Conservation (phyloP, 2,113 vertebrate genomes). For the Helogale parvula region DNA sequence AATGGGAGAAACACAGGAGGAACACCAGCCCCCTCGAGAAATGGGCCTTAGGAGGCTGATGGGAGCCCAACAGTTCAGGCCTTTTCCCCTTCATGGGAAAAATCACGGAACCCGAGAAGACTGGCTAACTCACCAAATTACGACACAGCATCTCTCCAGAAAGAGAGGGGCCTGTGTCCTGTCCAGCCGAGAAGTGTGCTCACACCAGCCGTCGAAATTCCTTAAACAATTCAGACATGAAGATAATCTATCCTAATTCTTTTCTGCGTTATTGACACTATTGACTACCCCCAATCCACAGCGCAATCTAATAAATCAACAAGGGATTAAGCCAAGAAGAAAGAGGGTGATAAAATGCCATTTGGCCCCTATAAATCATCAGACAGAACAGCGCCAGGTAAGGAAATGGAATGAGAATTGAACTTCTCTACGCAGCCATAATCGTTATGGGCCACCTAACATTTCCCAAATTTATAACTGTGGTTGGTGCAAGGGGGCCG, state of each 20-base stretch:
- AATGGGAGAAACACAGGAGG: accelerated
- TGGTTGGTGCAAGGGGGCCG: constrained; percentile 48
- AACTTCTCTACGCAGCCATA: constrained; percentile 72
- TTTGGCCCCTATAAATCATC: constrained; percentile 81
- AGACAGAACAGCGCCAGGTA: constrained; percentile 67
- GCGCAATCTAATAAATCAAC: constrained; percentile 84
- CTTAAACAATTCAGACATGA: constrained; percentile 78
- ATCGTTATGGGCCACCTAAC: constrained; percentile 74
- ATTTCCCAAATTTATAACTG: constrained; percentile 78
- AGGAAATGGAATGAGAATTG: constrained; percentile 70
- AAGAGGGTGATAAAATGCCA: constrained; percentile 80
- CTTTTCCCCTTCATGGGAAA: not conserved
- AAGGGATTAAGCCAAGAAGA: constrained; percentile 82
- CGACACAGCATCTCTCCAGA: not conserved
- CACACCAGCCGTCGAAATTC: constrained; percentile 61
- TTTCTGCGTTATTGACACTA: constrained; percentile 83
- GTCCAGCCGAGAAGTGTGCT: constrained; percentile 17
- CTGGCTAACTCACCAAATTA: not conserved
- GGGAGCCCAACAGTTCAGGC: not conserved
- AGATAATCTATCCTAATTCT: constrained; percentile 84
- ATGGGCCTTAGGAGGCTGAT: not conserved
- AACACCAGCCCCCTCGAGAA: not conserved
- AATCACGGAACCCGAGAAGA: not conserved
- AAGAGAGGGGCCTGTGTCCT: not conserved
- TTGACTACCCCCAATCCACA: constrained; percentile 77